A percentile compares a stretch with the other conserved stretches of the same genome.
Conservation (phyloP, 2,797 vertebrate genomes). For the Monodelphis domestica region DNA sequence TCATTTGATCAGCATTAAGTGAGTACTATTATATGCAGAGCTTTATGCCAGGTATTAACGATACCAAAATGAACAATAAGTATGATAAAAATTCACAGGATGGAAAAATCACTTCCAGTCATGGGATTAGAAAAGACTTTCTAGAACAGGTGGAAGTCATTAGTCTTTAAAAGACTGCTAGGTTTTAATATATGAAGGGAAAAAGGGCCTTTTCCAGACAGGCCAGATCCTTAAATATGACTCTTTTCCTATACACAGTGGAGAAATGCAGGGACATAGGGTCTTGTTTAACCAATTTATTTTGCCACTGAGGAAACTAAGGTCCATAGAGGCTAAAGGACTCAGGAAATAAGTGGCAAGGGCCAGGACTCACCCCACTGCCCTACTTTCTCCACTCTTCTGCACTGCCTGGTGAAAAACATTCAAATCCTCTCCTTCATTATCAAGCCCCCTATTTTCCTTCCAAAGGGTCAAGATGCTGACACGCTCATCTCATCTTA, state of each 20-base stretch:
- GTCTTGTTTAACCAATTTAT: neutral
- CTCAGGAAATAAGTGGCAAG: neutral
- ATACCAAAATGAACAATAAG: neutral
- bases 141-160: neutral
- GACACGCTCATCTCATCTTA: neutral
- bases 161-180: neutral
- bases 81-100: neutral
- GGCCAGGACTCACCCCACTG: neutral
- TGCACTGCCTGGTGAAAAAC: neutral
- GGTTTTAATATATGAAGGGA: neutral
- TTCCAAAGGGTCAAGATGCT: neutral
- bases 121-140: neutral
- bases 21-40: neutral
- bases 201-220: neutral
- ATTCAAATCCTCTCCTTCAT: neutral
- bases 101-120: neutral
- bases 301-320: neutral
- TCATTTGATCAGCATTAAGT: neutral
- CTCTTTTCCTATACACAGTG: neutral
- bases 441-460: conserved; percentile 38
- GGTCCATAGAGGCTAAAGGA: neutral
- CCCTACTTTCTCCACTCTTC: neutral
- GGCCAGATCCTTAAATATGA: neutral
- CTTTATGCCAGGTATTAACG: neutral
- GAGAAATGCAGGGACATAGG: neutral